Conservation (phyloP, 2,888 invertebrate genomes). For the Drosophila yooni region DNA sequence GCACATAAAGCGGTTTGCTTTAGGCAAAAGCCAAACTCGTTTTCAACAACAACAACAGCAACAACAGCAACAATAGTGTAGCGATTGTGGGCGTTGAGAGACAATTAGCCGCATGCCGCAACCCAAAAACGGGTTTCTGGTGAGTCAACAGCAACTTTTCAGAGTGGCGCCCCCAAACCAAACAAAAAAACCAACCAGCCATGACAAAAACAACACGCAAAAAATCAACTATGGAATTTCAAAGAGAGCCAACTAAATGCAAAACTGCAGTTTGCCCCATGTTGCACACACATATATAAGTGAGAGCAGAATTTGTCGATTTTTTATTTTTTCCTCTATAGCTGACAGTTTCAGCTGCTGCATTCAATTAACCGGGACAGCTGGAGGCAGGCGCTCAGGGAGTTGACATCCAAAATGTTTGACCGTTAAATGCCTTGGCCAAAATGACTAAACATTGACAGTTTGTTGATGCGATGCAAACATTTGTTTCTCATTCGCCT, state of each 20-base stretch:
- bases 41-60: conserved; percentile 22
- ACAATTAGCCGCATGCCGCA: conserved; percentile 78
- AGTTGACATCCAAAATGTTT: conserved; percentile 42
- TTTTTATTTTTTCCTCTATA: conserved; percentile 9
- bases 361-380: conserved; percentile 59
- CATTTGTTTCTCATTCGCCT: conserved; percentile 29
- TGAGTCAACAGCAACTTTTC: conserved; percentile 61
- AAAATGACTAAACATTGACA: conserved; percentile 62
- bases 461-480: conserved; percentile 37
- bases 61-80: conserved; percentile 14
- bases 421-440: conserved; percentile 72
- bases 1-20: conserved; percentile 47
- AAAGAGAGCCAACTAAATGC: conserved; percentile 12
- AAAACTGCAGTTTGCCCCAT: conserved; percentile 14
- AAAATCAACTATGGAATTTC: conserved; percentile 43
- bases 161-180: conserved; percentile 29
- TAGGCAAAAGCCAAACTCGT: conserved; percentile 49
- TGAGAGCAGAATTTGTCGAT: conserved; percentile 21
- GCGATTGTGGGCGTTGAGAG: conserved; percentile 70
- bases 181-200: conserved; percentile 13
- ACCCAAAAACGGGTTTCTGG: conserved; percentile 64
- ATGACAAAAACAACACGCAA: conserved; percentile 19
- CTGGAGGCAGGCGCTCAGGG: background rate
- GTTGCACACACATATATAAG: conserved; percentile 28
- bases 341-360: conserved; percentile 56